Evolutionary conservation across 2,888 invertebrate species (phyloP).

Genomic region (Smittia sp.): DNA sequence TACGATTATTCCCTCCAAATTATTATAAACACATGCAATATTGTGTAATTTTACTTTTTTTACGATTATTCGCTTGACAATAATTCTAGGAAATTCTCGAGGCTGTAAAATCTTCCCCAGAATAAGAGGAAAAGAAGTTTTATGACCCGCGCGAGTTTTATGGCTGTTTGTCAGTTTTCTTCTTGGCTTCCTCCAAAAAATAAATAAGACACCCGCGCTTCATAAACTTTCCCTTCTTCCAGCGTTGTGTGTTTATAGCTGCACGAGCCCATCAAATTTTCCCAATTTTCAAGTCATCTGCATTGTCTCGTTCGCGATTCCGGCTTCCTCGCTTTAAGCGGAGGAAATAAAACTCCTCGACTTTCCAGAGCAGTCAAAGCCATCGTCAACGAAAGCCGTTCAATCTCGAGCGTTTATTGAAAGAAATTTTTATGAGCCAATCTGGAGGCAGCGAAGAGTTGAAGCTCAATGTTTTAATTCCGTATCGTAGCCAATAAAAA

Average conservation of each 20-base stretch:
- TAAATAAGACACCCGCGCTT: constrained; percentile 1
- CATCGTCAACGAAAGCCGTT: no score
- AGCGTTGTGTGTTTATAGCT: neutral
- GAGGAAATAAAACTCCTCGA: no score
- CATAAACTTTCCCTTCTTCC: no score
- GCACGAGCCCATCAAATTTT: neutral
- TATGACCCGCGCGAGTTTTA: neutral
- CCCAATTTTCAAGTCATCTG: neutral
- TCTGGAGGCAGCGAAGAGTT: neutral
- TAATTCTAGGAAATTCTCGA: constrained; percentile 27
- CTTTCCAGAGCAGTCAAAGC: no score
- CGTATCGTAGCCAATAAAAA: neutral
- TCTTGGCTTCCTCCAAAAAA: neutral
- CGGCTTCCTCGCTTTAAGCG: no score
- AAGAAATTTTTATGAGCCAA: neutral
- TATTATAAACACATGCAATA: constrained; percentile 33
- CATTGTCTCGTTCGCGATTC: neutral
- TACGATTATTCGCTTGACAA: constrained; percentile 30
- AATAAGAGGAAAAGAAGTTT: neutral
- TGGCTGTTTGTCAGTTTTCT: neutral
- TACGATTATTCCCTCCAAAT: constrained; percentile 28
- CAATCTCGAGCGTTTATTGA: neutral
- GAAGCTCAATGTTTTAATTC: neutral
- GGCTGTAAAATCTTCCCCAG: neutral
- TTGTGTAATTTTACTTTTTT: constrained; percentile 23